A percentile compares a stretch with the other conserved stretches of the same genome.
These are phyloP conservation scores for Pachypsylla venusta DNA, from an alignment of 1,140 invertebrate genomes.

Conservation along the genomic window DNA sequence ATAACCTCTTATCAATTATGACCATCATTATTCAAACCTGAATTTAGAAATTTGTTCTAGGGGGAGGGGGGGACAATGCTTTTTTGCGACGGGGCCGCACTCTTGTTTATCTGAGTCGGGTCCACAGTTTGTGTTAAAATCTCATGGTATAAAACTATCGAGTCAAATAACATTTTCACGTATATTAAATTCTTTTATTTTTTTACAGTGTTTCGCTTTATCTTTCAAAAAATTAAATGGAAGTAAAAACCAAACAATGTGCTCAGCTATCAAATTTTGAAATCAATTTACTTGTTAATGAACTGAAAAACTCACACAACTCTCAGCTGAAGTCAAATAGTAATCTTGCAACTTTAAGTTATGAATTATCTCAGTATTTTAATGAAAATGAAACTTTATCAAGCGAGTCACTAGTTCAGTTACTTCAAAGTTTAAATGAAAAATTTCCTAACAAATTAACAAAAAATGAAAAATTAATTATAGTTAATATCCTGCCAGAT, in stretches of 20 bases:
- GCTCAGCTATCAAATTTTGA: neutral
- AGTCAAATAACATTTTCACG: too few relatives aligned
- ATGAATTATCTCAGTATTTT: slow-evolving; percentile 2
- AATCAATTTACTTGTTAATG: slow-evolving; percentile 8
- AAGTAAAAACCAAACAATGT: slow-evolving; percentile 5
- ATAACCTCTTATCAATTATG: too few relatives aligned
- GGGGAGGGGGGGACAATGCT: too few relatives aligned
- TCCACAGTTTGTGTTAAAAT: too few relatives aligned
- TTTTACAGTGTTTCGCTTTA: too few relatives aligned
- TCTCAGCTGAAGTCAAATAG: slow-evolving; percentile 1
- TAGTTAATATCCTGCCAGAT: slow-evolving; percentile 3
- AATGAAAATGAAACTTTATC: neutral
- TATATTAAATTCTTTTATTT: too few relatives aligned
- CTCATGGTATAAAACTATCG: too few relatives aligned
- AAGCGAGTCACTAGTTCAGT: neutral
- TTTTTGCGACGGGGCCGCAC: too few relatives aligned
- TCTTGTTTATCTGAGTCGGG: too few relatives aligned
- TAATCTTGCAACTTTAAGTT: slow-evolving; percentile 2
- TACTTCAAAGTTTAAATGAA: neutral
- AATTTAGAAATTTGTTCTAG: too few relatives aligned
- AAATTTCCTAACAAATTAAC: neutral
- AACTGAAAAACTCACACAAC: slow-evolving; percentile 3
- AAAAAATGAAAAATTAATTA: slow-evolving; percentile 10
- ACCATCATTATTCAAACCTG: too few relatives aligned
- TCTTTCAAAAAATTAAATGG: too few relatives aligned